These are phyloP conservation scores for Pterocles gutturalis DNA, from an alignment of 2,113 vertebrate species.

Conservation along the genomic window DNA sequence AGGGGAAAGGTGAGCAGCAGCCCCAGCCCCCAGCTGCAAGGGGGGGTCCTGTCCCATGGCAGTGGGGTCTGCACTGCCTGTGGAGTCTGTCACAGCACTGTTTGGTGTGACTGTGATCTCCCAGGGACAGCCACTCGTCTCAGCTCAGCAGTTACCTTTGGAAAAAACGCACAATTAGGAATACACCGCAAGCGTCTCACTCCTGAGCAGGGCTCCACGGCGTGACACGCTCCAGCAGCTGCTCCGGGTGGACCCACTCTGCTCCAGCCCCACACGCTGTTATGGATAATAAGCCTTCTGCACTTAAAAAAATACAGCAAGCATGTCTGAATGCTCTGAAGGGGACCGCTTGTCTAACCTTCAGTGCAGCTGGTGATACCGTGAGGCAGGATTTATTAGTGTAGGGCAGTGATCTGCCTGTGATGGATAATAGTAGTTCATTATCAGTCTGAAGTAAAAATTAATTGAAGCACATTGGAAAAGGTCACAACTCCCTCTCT, in stretches of 20 bases:
- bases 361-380: not conserved
- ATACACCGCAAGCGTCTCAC: not conserved
- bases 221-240: not conserved
- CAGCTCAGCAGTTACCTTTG: not conserved
- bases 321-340: not conserved
- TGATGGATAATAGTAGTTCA: slow-evolving; percentile 13
- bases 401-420: not conserved
- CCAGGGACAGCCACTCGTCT: fast-evolving
- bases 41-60: not conserved
- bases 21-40: not conserved
- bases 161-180: not conserved
- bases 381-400: not conserved
- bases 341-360: not conserved
- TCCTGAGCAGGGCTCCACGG: not conserved
- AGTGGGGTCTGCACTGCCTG: fast-evolving
- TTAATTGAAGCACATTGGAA: not conserved
- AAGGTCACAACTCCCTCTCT: not conserved
- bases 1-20: not conserved
- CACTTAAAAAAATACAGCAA: not conserved
- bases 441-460: slow-evolving; percentile 30
- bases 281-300: not conserved
- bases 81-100: not conserved
- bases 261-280: not conserved
- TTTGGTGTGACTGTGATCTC: not conserved
- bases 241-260: not conserved